phyloP scores from a whole-genome alignment of 2,797 vertebrate species.

The Zalophus californianus region DNA sequence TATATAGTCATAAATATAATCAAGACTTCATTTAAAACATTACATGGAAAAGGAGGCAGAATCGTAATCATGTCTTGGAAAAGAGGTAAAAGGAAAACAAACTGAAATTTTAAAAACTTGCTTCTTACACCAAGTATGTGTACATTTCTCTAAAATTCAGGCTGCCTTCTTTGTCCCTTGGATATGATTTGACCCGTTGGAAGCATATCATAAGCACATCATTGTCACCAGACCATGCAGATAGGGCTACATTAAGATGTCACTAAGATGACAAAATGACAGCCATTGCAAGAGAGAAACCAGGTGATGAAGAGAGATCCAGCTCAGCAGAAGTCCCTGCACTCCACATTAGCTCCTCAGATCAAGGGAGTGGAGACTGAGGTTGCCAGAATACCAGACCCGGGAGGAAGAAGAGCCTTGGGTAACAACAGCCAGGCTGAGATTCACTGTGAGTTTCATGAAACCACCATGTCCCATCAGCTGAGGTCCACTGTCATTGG shows the following conservation, averaged over 20 bases:
- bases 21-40: background rate
- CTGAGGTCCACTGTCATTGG: background rate
- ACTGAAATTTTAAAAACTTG: background rate
- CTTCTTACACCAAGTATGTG: background rate
- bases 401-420: background rate
- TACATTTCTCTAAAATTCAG: slow-evolving; percentile 63
- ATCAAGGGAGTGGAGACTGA: accelerated
- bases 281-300: slow-evolving; percentile 60
- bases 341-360: background rate
- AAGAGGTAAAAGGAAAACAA: background rate
- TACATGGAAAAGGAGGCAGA: background rate
- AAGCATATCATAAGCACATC: slow-evolving; percentile 82
- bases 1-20: background rate
- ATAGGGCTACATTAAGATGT: slow-evolving; percentile 84
- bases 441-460: background rate
- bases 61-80: background rate
- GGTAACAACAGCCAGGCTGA: background rate
- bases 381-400: background rate
- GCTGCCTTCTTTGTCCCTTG: slow-evolving; percentile 65
- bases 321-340: background rate
- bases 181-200: slow-evolving; percentile 74
- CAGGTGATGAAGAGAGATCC: background rate
- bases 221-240: slow-evolving; percentile 70
- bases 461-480: background rate
- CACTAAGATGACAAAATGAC: slow-evolving; percentile 83